Base-by-base conservation (phyloP, 2,888 invertebrate genomes). In the Hypomecis punctinalis region DNA sequence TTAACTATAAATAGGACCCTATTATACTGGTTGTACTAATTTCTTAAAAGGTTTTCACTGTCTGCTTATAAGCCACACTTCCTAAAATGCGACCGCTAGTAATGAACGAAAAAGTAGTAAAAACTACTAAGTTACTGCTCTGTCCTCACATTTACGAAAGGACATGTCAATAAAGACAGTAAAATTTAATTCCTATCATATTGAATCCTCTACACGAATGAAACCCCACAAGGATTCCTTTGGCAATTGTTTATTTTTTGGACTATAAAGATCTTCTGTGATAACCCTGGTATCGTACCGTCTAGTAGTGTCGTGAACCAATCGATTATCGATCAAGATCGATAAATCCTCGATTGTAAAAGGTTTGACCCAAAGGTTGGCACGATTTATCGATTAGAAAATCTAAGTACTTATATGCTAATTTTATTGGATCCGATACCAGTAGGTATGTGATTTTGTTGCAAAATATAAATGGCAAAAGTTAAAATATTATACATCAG, bases 311-410 rank as follows among this genome's bases (percentile, higher is more conserved):
- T 80, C 78, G 84, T 76, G 79, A 77, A 77, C 71, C 73, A 78
- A 79, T 79, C 78, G 77, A 78, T 78, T 81, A 84, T 84, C 85
- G 81, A 82, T 81, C 80, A 83, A 72, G 78, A 83, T 88, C 86
- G 91, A 91, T 88, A 85, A 79, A 83, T 83, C 76, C 78, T 77
- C 76, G 76, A 76, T 76, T 73, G 71, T 80, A 82, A 82, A 82
- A 83, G 82, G 79, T 84, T 85, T 90, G 89, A 90, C 90, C 90
- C 69, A 64, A 71, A 82, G 86, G 86, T 84, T 85, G 83, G 79
- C 82, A 82, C 83, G 88, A 89, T 89, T 88, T 87, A 87, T 87
- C 79, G 83, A 78, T 80, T 77, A 76, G 81, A 82, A 82, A 83
- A 83, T 81, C 76, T 40, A 52, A 40, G 39, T 82, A n/a, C n/a